Evolutionary conservation across 2,888 invertebrate species (phyloP).

Genomic region (Parthenolecanium corni): DNA sequence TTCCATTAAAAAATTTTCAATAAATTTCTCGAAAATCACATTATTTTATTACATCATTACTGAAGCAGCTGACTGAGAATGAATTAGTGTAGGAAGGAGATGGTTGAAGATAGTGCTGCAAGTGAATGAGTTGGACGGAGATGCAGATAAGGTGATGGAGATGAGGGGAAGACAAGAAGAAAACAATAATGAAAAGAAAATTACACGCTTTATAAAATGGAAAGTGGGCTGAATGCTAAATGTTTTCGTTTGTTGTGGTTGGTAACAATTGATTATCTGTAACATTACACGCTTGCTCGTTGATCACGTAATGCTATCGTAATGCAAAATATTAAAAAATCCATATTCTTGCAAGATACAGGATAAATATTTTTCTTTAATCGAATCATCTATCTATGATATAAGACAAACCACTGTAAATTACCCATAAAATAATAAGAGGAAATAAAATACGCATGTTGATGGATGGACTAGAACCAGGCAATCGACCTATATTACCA

Average conservation of each 20-base stretch:
- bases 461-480: too few species aligned
- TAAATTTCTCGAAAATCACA: too few species aligned
- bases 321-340: conserved; percentile 3
- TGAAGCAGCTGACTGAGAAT: not conserved
- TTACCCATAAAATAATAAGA: too few species aligned
- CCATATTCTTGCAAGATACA: too few species aligned
- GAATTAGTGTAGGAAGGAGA: not conserved
- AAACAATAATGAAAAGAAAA: conserved; percentile 8
- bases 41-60: too few species aligned
- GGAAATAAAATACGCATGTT: too few species aligned
- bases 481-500: too few species aligned
- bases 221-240: conserved; percentile 9
- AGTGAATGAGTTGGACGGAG: not conserved
- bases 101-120: too few species aligned
- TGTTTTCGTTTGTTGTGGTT: conserved; percentile 5
- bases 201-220: conserved; percentile 9
- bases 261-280: conserved; percentile 13
- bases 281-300: conserved; percentile 1
- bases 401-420: too few species aligned
- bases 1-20: too few species aligned
- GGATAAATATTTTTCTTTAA: not conserved
- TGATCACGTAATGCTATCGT: conserved; percentile 10
- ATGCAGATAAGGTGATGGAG: not conserved
- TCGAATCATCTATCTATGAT: not conserved
- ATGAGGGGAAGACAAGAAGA: not conserved